Evolutionary conservation across 2,888 invertebrate species (phyloP).

Genomic region (Erpobdella octoculata): DNA sequence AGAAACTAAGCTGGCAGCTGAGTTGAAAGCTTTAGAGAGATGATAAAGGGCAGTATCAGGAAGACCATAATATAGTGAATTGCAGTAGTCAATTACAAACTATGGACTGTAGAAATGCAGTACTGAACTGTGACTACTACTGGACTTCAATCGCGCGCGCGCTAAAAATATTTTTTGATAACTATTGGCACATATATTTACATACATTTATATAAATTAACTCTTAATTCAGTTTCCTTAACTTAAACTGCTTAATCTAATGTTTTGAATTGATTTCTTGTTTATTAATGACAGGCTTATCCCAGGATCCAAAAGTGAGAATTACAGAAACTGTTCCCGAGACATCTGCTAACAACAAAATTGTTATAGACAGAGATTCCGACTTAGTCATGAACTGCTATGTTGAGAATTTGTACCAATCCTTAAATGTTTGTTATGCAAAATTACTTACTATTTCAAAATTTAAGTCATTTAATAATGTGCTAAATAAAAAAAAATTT

Average conservation of each 20-base stretch:
- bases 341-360: not conserved
- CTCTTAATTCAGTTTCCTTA: not conserved
- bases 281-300: slow-evolving; percentile 12
- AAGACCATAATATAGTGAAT: too few relatives aligned
- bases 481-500: not conserved
- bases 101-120: too few relatives aligned
- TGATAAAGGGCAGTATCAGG: too few relatives aligned
- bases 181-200: too few relatives aligned
- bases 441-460: not conserved
- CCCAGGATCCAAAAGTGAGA: slow-evolving; percentile 43
- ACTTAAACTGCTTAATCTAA: not conserved
- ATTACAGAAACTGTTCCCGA: slow-evolving; percentile 43
- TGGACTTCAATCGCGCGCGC: too few relatives aligned
- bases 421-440: slow-evolving; percentile 30
- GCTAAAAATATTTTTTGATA: too few relatives aligned
- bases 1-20: too few relatives aligned
- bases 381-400: slow-evolving; percentile 35
- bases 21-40: too few relatives aligned
- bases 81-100: too few relatives aligned
- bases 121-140: too few relatives aligned
- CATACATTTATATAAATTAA: too few relatives aligned
- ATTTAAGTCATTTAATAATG: too few relatives aligned
- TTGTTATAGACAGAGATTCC: slow-evolving; percentile 28
- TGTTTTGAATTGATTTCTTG: not conserved
- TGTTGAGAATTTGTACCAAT: slow-evolving; percentile 33